These are phyloP conservation scores for Sebastes iracundus DNA, from an alignment of 2,797 vertebrate genomes.

Conservation along the genomic window DNA sequence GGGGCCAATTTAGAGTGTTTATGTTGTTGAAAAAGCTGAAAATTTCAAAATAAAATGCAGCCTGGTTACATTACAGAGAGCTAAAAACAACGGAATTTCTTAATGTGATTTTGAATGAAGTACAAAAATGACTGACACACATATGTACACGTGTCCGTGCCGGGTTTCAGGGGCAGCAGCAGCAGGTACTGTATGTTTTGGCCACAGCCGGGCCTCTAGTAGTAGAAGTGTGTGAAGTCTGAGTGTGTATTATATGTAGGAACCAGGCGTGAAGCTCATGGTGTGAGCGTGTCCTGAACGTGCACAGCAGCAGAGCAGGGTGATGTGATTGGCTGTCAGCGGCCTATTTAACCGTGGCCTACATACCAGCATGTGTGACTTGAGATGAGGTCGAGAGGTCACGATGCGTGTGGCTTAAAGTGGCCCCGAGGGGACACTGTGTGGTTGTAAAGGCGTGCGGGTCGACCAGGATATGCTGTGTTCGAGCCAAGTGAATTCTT, in stretches of 20 bases:
- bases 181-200: not conserved
- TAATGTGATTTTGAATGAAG: not conserved
- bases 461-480: not conserved
- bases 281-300: not conserved
- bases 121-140: not conserved
- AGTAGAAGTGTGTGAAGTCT: not conserved
- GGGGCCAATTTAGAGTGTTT: too few species aligned
- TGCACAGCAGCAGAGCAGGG: not conserved
- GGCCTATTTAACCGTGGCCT: constrained; percentile 15
- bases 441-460: not conserved
- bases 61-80: not conserved
- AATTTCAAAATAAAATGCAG: not conserved
- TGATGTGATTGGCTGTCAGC: constrained; percentile 1
- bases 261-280: not conserved
- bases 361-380: constrained; percentile 27
- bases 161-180: not conserved
- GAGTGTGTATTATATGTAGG: not conserved
- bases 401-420: not conserved
- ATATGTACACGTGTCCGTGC: not conserved
- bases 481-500: not conserved
- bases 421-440: not conserved
- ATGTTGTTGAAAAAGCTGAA: too few species aligned
- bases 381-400: constrained; percentile 9
- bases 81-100: not conserved
- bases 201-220: not conserved